Conservation (phyloP, 2,888 invertebrate species). For the Amphipoea oculea region DNA sequence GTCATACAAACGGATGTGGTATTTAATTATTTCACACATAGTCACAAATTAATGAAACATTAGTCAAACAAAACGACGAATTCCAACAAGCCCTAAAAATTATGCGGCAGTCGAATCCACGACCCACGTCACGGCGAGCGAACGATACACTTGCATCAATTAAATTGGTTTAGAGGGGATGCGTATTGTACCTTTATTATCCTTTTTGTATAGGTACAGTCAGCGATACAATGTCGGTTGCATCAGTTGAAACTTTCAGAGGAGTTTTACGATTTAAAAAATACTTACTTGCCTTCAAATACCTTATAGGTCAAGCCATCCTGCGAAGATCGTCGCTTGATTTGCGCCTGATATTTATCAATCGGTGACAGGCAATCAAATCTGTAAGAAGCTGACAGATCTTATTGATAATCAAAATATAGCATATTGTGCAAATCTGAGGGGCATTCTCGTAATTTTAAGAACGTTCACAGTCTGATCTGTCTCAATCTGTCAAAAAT, state of each 20-base stretch:
- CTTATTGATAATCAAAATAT: slow-evolving; percentile 1
- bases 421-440: not conserved
- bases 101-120: not conserved
- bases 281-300: not conserved
- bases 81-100: not conserved
- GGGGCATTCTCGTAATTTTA: too few species aligned
- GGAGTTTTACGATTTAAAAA: not conserved
- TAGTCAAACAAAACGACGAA: not conserved
- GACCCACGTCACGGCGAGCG: not conserved
- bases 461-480: too few species aligned
- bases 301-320: too few species aligned
- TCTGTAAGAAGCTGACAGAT: not conserved
- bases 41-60: not conserved
- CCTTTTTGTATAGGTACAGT: not conserved
- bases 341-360: too few species aligned
- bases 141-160: slow-evolving; percentile 16
- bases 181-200: not conserved
- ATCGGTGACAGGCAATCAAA: too few species aligned
- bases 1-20: slow-evolving; percentile 33
- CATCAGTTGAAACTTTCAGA: not conserved
- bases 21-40: not conserved
- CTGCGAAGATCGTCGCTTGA: too few species aligned
- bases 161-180: not conserved
- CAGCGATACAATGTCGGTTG: not conserved
- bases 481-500: too few species aligned